phyloP scores from a whole-genome alignment of 2,113 vertebrate genomes.

The Xenopus laevis region DNA sequence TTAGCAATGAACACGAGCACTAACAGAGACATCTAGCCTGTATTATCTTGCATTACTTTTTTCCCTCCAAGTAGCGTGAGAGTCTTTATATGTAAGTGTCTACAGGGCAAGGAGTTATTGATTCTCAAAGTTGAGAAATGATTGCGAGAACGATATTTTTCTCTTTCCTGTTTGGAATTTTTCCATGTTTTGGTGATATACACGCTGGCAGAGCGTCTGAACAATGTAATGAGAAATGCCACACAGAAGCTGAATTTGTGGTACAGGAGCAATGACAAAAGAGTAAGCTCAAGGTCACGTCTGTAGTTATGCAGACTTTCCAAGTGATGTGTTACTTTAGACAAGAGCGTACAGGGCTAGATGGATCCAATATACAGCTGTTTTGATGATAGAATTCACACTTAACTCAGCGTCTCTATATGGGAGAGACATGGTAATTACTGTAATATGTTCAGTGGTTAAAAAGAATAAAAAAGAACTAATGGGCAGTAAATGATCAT shows the following conservation, averaged over 20 bases:
- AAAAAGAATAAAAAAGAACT: background rate
- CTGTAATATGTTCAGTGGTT: background rate
- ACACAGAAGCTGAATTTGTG: conserved; percentile 18
- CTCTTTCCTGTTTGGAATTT: conserved; percentile 26
- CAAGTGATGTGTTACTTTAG: conserved; percentile 24
- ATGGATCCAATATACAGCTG: conserved; percentile 17
- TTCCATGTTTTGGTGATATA: conserved; percentile 25
- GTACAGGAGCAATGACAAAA: background rate
- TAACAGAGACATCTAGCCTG: conserved; percentile 26
- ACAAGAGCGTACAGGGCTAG: conserved; percentile 11
- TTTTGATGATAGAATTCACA: conserved; percentile 9
- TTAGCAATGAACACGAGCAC: conserved; percentile 10
- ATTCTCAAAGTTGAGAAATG: conserved; percentile 34
- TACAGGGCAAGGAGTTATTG: conserved; percentile 38
- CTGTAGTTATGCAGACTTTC: conserved; percentile 17
- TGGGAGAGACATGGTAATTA: background rate
- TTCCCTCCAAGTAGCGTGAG: conserved; percentile 5
- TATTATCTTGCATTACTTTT: conserved; percentile 12
- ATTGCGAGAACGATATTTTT: conserved; percentile 35
- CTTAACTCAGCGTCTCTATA: background rate
- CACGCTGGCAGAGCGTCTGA: conserved; percentile 25
- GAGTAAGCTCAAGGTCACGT: conserved; percentile 33
- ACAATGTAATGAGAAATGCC: conserved; percentile 33
- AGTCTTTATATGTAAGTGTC: conserved; percentile 26
- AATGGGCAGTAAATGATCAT: background rate